Conservation (phyloP, 2,113 vertebrate genomes). For the Gambusia holbrooki region DNA sequence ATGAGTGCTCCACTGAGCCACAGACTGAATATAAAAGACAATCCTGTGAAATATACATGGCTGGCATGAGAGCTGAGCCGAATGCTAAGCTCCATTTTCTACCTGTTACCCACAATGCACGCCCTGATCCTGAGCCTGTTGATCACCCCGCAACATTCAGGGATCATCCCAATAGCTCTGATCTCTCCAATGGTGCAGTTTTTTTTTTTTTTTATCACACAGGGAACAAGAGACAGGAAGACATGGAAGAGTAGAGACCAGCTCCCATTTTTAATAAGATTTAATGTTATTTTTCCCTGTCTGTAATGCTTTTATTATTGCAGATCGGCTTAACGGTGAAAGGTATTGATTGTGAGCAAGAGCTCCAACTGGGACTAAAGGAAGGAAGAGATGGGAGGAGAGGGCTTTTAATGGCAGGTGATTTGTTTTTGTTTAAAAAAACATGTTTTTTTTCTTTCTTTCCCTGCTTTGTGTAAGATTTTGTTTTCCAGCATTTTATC, state of each 20-base stretch:
- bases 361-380: slow-evolving; percentile 54
- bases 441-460: slow-evolving; percentile 6
- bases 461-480: background rate
- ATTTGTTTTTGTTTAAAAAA: slow-evolving; percentile 51
- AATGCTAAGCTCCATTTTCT: slow-evolving; percentile 73
- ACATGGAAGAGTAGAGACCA: slow-evolving; percentile 55
- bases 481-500: slow-evolving; percentile 31
- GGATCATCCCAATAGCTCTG: slow-evolving; percentile 54
- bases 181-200: slow-evolving; percentile 38
- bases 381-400: slow-evolving; percentile 47
- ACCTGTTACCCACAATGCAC: slow-evolving; percentile 49
- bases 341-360: slow-evolving; percentile 78
- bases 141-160: slow-evolving; percentile 63
- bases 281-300: slow-evolving; percentile 69
- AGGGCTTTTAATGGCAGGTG: slow-evolving; percentile 53
- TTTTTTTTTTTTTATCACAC: slow-evolving; percentile 43
- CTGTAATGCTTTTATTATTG: slow-evolving; percentile 84
- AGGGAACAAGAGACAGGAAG: slow-evolving; percentile 73
- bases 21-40: slow-evolving; percentile 79
- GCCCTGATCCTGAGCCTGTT: slow-evolving; percentile 53
- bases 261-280: slow-evolving; percentile 78
- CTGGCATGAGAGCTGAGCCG: slow-evolving; percentile 52
- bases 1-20: slow-evolving; percentile 76
- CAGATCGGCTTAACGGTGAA: slow-evolving; percentile 78
- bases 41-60: slow-evolving; percentile 78